These are phyloP conservation scores for Spatulosminthurus flaviceps DNA, from an alignment of 2,888 invertebrate genomes.

Conservation along the genomic window DNA sequence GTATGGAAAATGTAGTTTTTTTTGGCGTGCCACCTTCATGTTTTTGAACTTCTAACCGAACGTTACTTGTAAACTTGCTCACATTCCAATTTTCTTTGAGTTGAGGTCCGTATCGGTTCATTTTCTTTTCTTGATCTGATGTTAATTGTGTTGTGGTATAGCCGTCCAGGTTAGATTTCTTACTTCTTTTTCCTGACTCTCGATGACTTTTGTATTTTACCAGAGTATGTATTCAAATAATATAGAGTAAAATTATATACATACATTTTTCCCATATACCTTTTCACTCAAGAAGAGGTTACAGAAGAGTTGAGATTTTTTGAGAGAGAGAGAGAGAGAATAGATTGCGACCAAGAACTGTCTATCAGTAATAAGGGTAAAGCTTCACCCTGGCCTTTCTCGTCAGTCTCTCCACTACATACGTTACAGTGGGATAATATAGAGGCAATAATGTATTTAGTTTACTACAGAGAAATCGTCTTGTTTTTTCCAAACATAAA, in stretches of 20 bases:
- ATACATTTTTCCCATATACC: background rate
- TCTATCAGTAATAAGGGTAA: background rate
- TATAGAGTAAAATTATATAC: background rate
- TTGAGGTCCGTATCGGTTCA: constrained; percentile 43
- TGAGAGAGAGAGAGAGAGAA: no score
- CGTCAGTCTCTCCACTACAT: background rate
- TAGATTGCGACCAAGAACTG: no score
- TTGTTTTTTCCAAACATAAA: constrained; percentile 32
- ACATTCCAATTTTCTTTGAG: constrained; percentile 38
- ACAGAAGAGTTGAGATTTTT: background rate
- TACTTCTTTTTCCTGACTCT: constrained; percentile 11
- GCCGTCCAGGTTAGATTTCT: background rate
- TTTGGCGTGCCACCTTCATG: background rate
- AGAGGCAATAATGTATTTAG: constrained; percentile 10
- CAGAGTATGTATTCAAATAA: no score
- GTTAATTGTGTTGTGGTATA: constrained; percentile 37
- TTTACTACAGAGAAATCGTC: constrained; percentile 11
- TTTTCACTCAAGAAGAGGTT: background rate
- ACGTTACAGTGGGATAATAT: constrained; percentile 15
- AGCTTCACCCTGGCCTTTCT: background rate
- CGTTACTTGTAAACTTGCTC: background rate
- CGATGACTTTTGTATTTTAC: constrained; percentile 32
- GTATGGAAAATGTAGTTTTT: background rate
- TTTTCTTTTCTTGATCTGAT: constrained; percentile 31
- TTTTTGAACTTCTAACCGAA: background rate